These are phyloP conservation scores for Parotia lawesii DNA, from an alignment of 2,113 vertebrate genomes.

Conservation along the genomic window DNA sequence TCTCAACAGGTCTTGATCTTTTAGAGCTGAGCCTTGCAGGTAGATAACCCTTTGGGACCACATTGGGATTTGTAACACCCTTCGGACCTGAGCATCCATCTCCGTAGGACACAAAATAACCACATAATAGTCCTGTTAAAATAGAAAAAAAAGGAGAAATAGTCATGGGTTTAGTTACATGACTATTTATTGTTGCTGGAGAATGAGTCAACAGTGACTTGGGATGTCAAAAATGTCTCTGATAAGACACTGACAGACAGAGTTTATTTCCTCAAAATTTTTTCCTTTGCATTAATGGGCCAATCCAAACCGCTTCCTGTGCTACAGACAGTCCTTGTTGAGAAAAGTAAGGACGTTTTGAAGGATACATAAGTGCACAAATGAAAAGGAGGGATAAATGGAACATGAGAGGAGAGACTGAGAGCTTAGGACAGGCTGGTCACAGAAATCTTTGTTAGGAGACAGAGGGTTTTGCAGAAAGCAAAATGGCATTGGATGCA, in stretches of 20 bases:
- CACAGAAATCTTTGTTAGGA: background rate
- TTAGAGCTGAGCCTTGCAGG: slow-evolving; percentile 83
- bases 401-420: background rate
- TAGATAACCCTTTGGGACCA: slow-evolving; percentile 87
- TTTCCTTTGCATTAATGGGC: background rate
- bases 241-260: background rate
- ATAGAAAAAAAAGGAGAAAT: background rate
- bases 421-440: background rate
- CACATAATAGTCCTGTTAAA: slow-evolving; percentile 81
- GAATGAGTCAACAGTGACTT: background rate
- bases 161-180: background rate
- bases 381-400: background rate
- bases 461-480: background rate
- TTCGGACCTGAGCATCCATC: slow-evolving; percentile 82
- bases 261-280: background rate
- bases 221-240: background rate
- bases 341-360: background rate
- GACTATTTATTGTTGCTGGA: background rate
- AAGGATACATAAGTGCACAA: background rate
- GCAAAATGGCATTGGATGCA: background rate
- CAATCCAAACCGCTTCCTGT: background rate
- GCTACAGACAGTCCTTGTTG: background rate
- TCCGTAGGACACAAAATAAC: slow-evolving; percentile 85
- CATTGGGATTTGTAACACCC: slow-evolving; percentile 84
- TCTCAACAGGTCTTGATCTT: slow-evolving; percentile 84